phyloP scores from a whole-genome alignment of 1,140 invertebrate genomes.

The Teleogryllus occipitalis region DNA sequence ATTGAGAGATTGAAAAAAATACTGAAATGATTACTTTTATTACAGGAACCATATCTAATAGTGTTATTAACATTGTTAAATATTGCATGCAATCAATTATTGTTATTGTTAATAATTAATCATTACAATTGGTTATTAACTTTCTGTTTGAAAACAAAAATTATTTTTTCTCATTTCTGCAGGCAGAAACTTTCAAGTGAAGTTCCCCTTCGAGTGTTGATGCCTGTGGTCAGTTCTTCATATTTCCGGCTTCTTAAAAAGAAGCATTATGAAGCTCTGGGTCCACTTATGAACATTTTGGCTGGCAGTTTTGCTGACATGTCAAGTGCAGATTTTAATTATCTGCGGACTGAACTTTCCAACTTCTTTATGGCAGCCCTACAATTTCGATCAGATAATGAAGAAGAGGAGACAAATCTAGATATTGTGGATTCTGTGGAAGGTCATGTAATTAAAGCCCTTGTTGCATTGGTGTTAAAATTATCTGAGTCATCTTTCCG shows the following conservation, averaged over 20 bases:
- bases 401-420: conserved; percentile 23
- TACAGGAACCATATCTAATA: too few species aligned
- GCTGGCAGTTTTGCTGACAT: conserved; percentile 56
- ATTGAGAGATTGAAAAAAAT: too few species aligned
- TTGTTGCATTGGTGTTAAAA: conserved; percentile 73
- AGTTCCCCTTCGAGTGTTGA: conserved; percentile 64
- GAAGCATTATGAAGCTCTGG: conserved; percentile 50
- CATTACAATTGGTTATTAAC: too few species aligned
- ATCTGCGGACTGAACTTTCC: conserved; percentile 55
- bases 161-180: conserved; percentile 23
- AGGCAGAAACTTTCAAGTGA: conserved; percentile 55
- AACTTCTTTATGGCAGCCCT: conserved; percentile 67
- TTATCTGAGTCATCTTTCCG: conserved; percentile 80
- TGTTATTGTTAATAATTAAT: too few species aligned
- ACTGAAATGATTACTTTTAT: too few species aligned
- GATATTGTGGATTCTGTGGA: conserved; percentile 49
- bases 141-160: neutral
- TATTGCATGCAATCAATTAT: too few species aligned
- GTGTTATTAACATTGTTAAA: too few species aligned
- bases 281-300: conserved; percentile 62
- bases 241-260: conserved; percentile 52
- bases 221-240: conserved; percentile 60
- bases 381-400: conserved; percentile 51
- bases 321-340: conserved; percentile 48
- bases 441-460: conserved; percentile 58